Percentiles rank a stretch among this genome's conserved stretches.
Conservation (phyloP, 2,797 vertebrate genomes). For the Enteromius paludinosus region DNA sequence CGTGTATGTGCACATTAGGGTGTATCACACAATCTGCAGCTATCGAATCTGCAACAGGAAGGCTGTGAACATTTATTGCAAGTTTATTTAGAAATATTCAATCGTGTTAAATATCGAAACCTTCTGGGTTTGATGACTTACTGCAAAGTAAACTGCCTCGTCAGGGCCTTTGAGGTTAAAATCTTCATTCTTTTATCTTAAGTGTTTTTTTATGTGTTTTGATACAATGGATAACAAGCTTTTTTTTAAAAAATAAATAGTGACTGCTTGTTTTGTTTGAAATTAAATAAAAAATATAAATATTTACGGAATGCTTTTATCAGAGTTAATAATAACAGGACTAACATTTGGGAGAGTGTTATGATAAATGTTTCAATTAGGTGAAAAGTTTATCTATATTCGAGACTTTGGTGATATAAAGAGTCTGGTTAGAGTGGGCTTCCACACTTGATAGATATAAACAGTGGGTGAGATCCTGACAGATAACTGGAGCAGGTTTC, state of each 20-base stretch:
- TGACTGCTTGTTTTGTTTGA: neutral
- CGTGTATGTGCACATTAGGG: slow-evolving; percentile 23
- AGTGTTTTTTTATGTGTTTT: neutral
- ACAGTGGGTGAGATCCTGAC: slow-evolving; percentile 54
- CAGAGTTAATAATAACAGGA: neutral
- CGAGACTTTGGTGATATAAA: slow-evolving; percentile 27
- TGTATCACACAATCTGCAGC: slow-evolving; percentile 50
- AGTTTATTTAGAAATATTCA: slow-evolving; percentile 16
- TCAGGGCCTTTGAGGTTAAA: neutral
- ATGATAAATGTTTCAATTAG: neutral
- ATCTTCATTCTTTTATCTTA: neutral
- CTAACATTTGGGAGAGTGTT: neutral
- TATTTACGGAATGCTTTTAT: neutral
- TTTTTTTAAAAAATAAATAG: no score
- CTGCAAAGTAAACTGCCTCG: neutral
- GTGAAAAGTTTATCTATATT: neutral
- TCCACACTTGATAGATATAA: slow-evolving; percentile 47
- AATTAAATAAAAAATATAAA: neutral
- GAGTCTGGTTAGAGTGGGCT: slow-evolving; percentile 52
- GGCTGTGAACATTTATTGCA: neutral
- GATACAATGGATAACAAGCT: neutral
- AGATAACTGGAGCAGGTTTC: slow-evolving; percentile 43
- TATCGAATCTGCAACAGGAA: slow-evolving; percentile 51
- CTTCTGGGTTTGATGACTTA: neutral
- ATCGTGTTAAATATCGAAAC: neutral